phyloP scores from a whole-genome alignment of 2,888 invertebrate species.

The Creontiades dilutus region DNA sequence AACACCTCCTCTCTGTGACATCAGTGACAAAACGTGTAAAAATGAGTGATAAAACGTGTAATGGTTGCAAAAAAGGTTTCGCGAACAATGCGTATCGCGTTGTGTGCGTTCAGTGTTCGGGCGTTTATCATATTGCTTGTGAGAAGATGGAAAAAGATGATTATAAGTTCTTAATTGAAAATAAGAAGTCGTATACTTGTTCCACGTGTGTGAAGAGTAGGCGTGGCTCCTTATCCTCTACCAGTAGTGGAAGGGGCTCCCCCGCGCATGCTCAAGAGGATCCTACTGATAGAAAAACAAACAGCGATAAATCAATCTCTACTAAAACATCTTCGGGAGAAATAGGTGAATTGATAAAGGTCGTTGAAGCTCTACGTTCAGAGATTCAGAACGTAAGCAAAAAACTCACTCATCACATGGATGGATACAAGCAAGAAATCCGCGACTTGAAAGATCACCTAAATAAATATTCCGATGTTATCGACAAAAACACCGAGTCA shows the following conservation, averaged over 20 bases:
- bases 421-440: neutral
- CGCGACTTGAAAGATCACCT: constrained; percentile 12
- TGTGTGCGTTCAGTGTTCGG: neutral
- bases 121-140: neutral
- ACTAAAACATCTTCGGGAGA: neutral
- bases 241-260: neutral
- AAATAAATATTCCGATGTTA: neutral
- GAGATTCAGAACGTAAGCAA: neutral
- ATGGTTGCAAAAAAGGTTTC: neutral
- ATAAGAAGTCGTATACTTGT: neutral
- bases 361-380: neutral
- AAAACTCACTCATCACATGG: neutral
- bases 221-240: neutral
- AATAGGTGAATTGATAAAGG: neutral
- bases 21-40: too few species aligned
- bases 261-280: neutral
- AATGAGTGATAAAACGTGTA: neutral
- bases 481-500: neutral
- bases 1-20: neutral
- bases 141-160: neutral
- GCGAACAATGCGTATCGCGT: neutral
- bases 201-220: neutral
- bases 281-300: too few species aligned
- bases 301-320: too few species aligned
- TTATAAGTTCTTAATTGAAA: neutral